A percentile compares a stretch with the other conserved stretches of the same genome.
These are phyloP conservation scores for Leucosticte australis DNA, from an alignment of 2,113 vertebrate species.

Conservation along the genomic window DNA sequence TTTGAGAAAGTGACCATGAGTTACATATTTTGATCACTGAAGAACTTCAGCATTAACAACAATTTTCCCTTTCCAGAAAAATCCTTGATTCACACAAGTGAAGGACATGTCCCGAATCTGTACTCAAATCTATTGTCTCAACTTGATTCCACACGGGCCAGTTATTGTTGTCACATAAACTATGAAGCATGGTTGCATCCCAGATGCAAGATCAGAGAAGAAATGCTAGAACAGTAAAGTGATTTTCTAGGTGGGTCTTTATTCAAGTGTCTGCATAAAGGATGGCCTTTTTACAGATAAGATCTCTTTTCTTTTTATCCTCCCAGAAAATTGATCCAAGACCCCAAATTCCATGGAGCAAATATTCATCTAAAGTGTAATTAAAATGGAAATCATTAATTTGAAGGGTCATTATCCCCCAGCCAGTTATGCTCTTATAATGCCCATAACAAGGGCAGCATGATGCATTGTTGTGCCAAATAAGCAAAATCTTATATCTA, in stretches of 20 bases:
- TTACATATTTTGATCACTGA: neutral
- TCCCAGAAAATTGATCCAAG: neutral
- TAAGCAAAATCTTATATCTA: neutral
- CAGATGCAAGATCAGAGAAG: neutral
- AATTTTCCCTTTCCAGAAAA: neutral
- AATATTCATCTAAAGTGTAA: neutral
- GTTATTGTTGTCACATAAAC: neutral
- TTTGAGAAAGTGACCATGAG: neutral
- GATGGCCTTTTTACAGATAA: neutral
- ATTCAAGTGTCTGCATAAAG: neutral
- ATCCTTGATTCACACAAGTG: neutral
- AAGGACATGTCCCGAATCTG: neutral
- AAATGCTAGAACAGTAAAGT: neutral
- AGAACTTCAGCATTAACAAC: neutral
- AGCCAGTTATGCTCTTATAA: neutral
- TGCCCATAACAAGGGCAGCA: neutral
- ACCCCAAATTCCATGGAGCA: neutral
- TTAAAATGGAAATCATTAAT: neutral
- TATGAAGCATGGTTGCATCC: neutral
- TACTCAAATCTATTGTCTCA: neutral
- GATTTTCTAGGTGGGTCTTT: neutral
- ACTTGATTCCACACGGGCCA: neutral
- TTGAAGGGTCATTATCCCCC: neutral
- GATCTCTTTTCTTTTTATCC: neutral
- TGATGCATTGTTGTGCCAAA: neutral